Base-by-base conservation (phyloP, 2,888 invertebrate species). In the Strigamia crassipes region DNA sequence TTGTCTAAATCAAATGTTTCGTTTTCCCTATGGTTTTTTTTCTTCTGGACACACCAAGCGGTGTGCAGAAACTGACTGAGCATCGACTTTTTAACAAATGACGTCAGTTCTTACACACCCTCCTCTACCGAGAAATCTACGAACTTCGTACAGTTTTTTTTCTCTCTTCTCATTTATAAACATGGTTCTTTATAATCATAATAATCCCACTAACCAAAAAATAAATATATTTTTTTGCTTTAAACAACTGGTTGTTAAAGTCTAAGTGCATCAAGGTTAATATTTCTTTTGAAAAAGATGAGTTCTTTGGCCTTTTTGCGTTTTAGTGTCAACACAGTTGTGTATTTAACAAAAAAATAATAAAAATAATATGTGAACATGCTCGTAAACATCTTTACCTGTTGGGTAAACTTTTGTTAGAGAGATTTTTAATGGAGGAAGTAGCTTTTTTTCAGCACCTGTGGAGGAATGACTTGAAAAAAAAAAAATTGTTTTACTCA, bases 51-150 rank as follows among this genome's bases (percentile, higher is more conserved):
- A 73, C 73, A 31, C 73, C 27, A 27, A 73, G 73, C 31, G 73
- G 31, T 73, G 73, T 23, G 73, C 73, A 73, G 27, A 21, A 73
- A 73, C 73, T 73, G 73, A 31, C 73, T 73, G 73, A 73, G 73
- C 73, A 73, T 73, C 73, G 73, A 73, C 73, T 73, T 27, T 15
- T 73, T 73, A 73, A 31, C 73, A 73, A 31, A 1, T 73, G 73
- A 73, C 73, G 73, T 73, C 73, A 73, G 1, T 2, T 31, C 27
- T 73, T 73, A 1, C 31, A 31, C 23, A 15, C 12, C 15, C 27
- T 66, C 66, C 66, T 73, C 73, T 73, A 15, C 31, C 31, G 73
- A 73, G 73, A 31, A 31, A 27, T 73, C 73, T 27, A 13, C 27
- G 73, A 73, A 73, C 18, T n/a, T n/a, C n/a, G 42, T 46, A 10